Conservation (phyloP, 2,113 vertebrate genomes). For the Micromys minutus region DNA sequence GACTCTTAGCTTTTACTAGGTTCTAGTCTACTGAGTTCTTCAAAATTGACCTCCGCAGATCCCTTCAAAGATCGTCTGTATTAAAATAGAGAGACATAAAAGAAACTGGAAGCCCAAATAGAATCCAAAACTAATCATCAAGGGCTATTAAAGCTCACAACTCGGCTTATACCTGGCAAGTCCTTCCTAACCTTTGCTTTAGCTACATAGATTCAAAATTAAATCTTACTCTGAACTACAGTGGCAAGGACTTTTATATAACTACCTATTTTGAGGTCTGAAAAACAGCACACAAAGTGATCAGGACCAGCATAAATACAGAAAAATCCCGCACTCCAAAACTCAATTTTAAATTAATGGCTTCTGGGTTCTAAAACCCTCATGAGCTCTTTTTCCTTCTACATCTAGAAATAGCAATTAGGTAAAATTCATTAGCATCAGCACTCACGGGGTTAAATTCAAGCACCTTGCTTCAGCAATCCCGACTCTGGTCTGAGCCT, state of each 20-base stretch:
- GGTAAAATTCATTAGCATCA: conserved; percentile 66
- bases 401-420: conserved; percentile 58
- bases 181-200: conserved; percentile 47
- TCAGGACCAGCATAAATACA: conserved; percentile 55
- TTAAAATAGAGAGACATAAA: conserved; percentile 63
- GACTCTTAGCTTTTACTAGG: conserved; percentile 52
- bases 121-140: conserved; percentile 25
- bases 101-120: conserved; percentile 54
- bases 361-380: conserved; percentile 44
- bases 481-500: conserved; percentile 38
- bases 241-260: conserved; percentile 72
- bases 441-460: conserved; percentile 68
- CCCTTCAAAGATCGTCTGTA: conserved; percentile 52
- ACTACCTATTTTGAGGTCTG: conserved; percentile 69
- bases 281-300: conserved; percentile 50
- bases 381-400: conserved; percentile 25
- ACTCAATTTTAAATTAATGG: conserved; percentile 53
- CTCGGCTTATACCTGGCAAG: conserved; percentile 24
- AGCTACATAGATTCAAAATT: conserved; percentile 50
- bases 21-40: conserved; percentile 52
- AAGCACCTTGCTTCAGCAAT: conserved; percentile 66
- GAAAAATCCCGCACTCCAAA: conserved; percentile 64
- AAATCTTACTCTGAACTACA: conserved; percentile 49
- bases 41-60: conserved; percentile 63
- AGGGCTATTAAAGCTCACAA: not conserved